A percentile compares a stretch with the other conserved stretches of the same genome.
Conservation (phyloP, 1,140 invertebrate species). For the Tyrophagus putrescentiae region DNA sequence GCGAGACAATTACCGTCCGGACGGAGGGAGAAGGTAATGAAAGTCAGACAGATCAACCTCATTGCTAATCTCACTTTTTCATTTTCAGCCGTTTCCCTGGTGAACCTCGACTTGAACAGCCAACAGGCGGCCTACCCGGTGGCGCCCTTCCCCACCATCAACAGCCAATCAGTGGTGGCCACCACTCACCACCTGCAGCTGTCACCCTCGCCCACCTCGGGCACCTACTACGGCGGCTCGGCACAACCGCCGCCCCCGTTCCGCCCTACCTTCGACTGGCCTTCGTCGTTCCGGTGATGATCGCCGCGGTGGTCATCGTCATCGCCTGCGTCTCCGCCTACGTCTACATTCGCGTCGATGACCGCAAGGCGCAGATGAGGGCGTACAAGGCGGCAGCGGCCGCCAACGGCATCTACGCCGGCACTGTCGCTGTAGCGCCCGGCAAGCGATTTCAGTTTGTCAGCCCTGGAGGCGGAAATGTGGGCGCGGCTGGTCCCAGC, state of each 20-base stretch:
- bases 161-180: not conserved
- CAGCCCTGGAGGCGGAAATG: not conserved
- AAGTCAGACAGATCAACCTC: not conserved
- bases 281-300: constrained; percentile 25
- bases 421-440: constrained; percentile 8
- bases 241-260: constrained; percentile 14
- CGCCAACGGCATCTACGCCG: not conserved
- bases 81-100: not conserved
- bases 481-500: no score
- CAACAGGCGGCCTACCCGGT: not conserved
- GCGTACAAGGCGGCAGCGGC: not conserved
- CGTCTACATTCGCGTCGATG: constrained; percentile 27
- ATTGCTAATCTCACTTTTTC: not conserved
- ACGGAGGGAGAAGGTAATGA: constrained; percentile 27
- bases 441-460: constrained; percentile 24
- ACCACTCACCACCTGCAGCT: not conserved
- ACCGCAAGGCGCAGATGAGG: constrained; percentile 18
- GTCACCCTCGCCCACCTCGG: no score
- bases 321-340: constrained; percentile 25
- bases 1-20: constrained; percentile 25
- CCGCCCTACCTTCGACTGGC: constrained; percentile 26
- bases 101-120: not conserved
- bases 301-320: constrained; percentile 27
- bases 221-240: not conserved
- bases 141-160: not conserved